These are phyloP conservation scores for Notoglanidium macrostoma DNA, from an alignment of 2,797 vertebrate species.

Conservation along the genomic window DNA sequence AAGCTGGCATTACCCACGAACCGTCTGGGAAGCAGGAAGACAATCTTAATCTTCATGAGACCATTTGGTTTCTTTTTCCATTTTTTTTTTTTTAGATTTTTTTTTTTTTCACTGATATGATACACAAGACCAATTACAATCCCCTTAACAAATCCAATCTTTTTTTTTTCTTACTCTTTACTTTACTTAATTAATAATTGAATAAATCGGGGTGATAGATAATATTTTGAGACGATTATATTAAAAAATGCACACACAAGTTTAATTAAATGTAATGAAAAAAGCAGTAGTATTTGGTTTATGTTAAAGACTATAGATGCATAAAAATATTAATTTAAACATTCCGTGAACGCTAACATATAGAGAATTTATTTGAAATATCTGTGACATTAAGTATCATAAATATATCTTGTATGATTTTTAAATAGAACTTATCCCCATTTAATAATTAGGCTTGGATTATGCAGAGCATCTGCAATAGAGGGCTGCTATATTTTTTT, in stretches of 20 bases:
- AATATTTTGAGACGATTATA: background rate
- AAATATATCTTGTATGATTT: background rate
- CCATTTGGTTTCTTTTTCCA: background rate
- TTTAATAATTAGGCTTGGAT: background rate
- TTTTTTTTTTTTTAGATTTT: too few relatives aligned
- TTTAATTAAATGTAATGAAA: background rate
- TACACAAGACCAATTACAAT: background rate
- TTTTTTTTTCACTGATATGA: background rate
- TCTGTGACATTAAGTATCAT: background rate
- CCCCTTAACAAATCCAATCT: background rate
- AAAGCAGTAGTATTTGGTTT: background rate
- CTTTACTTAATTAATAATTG: background rate
- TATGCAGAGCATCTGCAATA: background rate
- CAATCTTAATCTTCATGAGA: constrained; percentile 19
- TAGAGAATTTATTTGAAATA: background rate
- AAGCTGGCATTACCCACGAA: constrained; percentile 5
- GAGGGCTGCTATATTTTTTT: background rate
- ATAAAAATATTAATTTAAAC: background rate
- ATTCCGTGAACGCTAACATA: background rate
- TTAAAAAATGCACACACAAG: background rate
- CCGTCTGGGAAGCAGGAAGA: constrained; percentile 7
- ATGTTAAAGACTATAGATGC: background rate
- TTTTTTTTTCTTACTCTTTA: background rate
- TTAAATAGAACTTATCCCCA: background rate
- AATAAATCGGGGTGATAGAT: background rate